Evolutionary conservation across 2,888 invertebrate genomes (phyloP).

Genomic region (Odontocolon sp.): DNA sequence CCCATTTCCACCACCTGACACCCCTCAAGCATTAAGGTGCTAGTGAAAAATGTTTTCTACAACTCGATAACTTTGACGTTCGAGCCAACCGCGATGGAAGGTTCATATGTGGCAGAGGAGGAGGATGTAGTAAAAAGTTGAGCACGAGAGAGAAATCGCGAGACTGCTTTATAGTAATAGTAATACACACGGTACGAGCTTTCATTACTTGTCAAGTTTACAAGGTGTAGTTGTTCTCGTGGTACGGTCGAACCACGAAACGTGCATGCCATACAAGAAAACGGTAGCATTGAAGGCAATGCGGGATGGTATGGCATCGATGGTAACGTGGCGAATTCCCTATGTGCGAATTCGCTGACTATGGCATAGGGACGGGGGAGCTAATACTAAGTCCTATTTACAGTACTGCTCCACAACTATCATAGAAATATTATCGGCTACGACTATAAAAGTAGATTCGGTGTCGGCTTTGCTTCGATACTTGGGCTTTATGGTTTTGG

Average conservation of each 20-base stretch:
- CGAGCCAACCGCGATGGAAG: background rate
- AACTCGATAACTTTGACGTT: background rate
- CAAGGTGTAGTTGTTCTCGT: background rate
- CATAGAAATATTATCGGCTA: too few species aligned
- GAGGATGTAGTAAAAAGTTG: background rate
- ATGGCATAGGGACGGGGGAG: background rate
- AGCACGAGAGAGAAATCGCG: background rate
- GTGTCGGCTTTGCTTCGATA: too few species aligned
- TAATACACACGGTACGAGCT: background rate
- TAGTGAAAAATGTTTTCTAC: background rate
- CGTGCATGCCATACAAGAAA: conserved; percentile 3
- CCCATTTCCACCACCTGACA: background rate
- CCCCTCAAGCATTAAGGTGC: background rate
- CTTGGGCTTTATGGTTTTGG: too few species aligned
- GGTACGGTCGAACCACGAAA: background rate
- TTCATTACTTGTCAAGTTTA: background rate
- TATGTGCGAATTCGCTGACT: background rate
- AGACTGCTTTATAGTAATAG: background rate
- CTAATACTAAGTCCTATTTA: too few species aligned
- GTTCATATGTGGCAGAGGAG: background rate
- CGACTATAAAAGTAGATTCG: too few species aligned
- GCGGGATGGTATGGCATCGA: background rate
- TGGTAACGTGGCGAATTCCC: background rate
- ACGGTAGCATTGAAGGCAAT: background rate
- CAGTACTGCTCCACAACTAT: too few species aligned